Percentiles rank a stretch among this genome's conserved stretches.
phyloP scores from a whole-genome alignment of 2,888 invertebrate genomes.

The Aleiodes testaceus region DNA sequence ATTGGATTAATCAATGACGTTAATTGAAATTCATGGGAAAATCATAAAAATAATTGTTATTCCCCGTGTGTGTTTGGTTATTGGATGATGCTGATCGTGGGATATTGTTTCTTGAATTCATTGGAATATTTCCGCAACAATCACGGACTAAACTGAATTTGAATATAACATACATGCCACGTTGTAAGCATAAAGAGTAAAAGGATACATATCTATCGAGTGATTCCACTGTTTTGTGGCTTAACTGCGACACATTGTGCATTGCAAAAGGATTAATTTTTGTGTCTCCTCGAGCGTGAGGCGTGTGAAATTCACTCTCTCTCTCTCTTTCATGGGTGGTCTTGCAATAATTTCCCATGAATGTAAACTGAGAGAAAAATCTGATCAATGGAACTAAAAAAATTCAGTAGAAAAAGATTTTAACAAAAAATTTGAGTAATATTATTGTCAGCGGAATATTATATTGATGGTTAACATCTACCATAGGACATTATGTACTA shows the following conservation, averaged over 20 bases:
- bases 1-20: too few species aligned
- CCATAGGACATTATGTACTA: too few species aligned
- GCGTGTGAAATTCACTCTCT: constrained; percentile 45
- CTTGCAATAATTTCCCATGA: constrained; percentile 24
- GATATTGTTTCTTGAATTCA: constrained; percentile 53
- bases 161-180: constrained; percentile 68
- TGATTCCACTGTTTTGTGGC: constrained; percentile 32
- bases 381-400: too few species aligned
- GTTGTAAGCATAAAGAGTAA: constrained; percentile 62
- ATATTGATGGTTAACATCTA: too few species aligned
- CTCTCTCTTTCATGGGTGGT: constrained; percentile 48
- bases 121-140: constrained; percentile 65
- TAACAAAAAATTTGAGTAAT: too few species aligned
- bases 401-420: too few species aligned
- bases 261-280: constrained; percentile 53
- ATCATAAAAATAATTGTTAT: constrained; percentile 18
- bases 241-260: constrained; percentile 47
- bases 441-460: too few species aligned
- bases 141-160: constrained; percentile 67
- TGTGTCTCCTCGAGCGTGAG: constrained; percentile 49
- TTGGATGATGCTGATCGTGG: constrained; percentile 20
- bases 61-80: background rate
- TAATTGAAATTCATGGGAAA: background rate
- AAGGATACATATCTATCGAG: constrained; percentile 67
- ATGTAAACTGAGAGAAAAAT: too few species aligned